Base-by-base conservation (phyloP, 2,797 vertebrate genomes). In the Microtus californicus region DNA sequence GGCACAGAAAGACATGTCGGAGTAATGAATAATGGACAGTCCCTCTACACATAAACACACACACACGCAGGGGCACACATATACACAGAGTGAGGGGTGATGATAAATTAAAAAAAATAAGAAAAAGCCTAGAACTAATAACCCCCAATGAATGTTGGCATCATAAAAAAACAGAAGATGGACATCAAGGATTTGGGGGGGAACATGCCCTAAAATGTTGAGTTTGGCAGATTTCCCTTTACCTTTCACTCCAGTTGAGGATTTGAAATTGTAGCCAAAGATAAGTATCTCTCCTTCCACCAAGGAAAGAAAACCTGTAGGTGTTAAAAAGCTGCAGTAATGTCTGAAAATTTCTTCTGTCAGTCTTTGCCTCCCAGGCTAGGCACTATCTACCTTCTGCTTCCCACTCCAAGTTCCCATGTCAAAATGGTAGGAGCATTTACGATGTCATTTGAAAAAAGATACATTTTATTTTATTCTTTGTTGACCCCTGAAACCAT, bases 201-300 rank as follows among this genome's bases (percentile, higher is more conserved):
- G 61, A 96, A 90, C 86, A 82, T 73, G 45, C 27, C 92, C 92
- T 73, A 86, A 87, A 94, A 92, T 96, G 90, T 92, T 97, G 97
- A 93, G 71, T 94, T 92, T 97, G 93, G 96, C 92, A 94, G 40
- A 37, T 88, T 83, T 96, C 82, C 71, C 31, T 76, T 83, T n/a
- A 34, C 78, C 74, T 94, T 94, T 97, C 96, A 96, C 34, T 97
- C 80, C 86, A 76, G 43, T 86, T 45, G 80, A 87, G 79, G 85
- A 56, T 61, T 89, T 96, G 96, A 97, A 97, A 95, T 96, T 86
- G 43, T 96, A 95, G 88, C 90, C 93, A 89, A 80, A 96, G 90
- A 94, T 92, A 95, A 54, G 54, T 91, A 94, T 95, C 96, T 94
- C 89, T 93, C 69, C 82, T 93, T 94, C 93, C 69, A 96, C 92